Evolutionary conservation across 2,113 vertebrate species (phyloP), one percentile per base, ranked within the genome.

Genomic region (Trichechus manatus): DNA sequence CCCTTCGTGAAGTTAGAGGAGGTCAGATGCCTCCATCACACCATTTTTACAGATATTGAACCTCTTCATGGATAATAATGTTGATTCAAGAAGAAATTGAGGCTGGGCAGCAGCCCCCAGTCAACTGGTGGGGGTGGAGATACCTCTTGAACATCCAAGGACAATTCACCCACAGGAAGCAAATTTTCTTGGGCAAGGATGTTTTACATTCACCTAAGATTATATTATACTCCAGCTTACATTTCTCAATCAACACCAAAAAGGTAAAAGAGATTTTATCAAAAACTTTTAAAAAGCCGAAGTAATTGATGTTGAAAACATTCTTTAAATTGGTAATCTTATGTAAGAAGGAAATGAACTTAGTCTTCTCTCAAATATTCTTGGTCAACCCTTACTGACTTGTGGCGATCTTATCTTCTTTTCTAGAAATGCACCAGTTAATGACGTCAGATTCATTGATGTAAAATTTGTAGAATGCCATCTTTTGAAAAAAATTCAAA

Each of bases 401-500:
- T 70, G 39, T 80, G 42, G 8, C 42, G 78, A 61, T 84, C 44
- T 64, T 42, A 13, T 50, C 42, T 91, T 96, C 36, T 81, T 82
- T 94, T 84, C n/a, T 92, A 83, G 64, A 94, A 70, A 89, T 81
- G 86, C 93, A n/a, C 23, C 74, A 64, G 17, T 81, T 42, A 63
- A 75, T 56, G 42, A 61, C 63, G 25, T 79, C 66, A 66, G 68
- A 36, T 72, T 80, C 42, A 88, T 13, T 63, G 47, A 81, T 56
- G 78, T 86, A 63, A 90, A 59, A 23, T 70, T 74, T 96, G 29
- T 8, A 61, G 81, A 53, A 68, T 14, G 29, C 75, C 22, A 19
- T 25, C n/a, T 77, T 96, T 75, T 11, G 4, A 56, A 66, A 94
- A 64, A 78, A 88, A 22, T 29, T 17, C 4, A 31, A 61, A 39